Evolutionary conservation across 2,888 invertebrate species (phyloP).

Genomic region (Melanostoma mellinum): DNA sequence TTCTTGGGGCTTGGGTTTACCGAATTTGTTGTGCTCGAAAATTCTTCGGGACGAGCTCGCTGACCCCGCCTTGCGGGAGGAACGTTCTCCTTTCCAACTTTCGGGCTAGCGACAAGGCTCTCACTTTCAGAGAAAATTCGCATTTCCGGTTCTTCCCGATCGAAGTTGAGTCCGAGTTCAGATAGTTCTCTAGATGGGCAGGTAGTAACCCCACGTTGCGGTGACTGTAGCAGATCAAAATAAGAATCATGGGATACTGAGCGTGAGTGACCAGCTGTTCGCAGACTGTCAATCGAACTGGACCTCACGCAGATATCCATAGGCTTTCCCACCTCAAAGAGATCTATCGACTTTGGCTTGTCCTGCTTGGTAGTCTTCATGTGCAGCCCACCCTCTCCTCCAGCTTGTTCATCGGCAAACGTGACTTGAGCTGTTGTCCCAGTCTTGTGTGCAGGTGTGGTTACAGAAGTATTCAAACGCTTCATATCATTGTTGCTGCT

Average conservation of each 20-base stretch:
- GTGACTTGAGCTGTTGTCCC: slow-evolving; percentile 77
- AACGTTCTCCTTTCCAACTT: slow-evolving; percentile 82
- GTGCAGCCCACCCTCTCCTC: slow-evolving; percentile 55
- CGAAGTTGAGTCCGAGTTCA: slow-evolving; percentile 92
- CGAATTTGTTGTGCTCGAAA: slow-evolving; percentile 83
- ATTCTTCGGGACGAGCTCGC: slow-evolving; percentile 84
- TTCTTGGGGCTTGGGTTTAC: slow-evolving; percentile 86
- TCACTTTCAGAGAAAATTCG: slow-evolving; percentile 95
- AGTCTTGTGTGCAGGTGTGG: slow-evolving; percentile 75
- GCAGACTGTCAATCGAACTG: slow-evolving; percentile 81
- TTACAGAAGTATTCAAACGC: slow-evolving; percentile 56
- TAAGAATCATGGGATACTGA: slow-evolving; percentile 97
- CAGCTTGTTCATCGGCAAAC: slow-evolving; percentile 77
- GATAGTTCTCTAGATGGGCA: slow-evolving; percentile 87
- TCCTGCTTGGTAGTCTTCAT: slow-evolving; percentile 77
- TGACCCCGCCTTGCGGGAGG: slow-evolving; percentile 83
- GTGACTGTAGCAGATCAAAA: slow-evolving; percentile 86
- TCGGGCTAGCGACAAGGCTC: slow-evolving; percentile 85
- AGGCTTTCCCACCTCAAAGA: slow-evolving; percentile 80
- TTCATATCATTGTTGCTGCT: slow-evolving; percentile 77
- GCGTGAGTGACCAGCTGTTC: slow-evolving; percentile 82
- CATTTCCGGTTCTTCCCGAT: slow-evolving; percentile 92
- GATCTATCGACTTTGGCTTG: slow-evolving; percentile 81
- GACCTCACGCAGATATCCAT: slow-evolving; percentile 82
- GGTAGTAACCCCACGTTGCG: slow-evolving; percentile 80